Conservation (phyloP, 1,140 invertebrate species). For the Euglossa dilemma region DNA sequence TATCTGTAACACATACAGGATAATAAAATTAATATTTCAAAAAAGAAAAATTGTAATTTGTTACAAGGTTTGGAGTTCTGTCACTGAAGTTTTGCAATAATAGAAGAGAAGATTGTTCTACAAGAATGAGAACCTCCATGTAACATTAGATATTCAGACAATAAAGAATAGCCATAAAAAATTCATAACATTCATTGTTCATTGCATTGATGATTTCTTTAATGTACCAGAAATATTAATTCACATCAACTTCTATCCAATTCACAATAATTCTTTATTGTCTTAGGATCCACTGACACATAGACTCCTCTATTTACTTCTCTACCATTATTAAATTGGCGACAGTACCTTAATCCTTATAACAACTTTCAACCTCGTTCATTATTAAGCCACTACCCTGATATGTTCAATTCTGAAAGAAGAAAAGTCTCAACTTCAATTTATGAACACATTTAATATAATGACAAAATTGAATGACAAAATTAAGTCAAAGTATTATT, state of each 20-base stretch:
- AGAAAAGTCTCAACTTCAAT: neutral
- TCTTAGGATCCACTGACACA: neutral
- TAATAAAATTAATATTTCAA: conserved; percentile 27
- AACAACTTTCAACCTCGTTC: conserved; percentile 19
- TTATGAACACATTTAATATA: neutral
- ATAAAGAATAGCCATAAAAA: conserved; percentile 35
- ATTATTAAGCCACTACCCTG: conserved; percentile 22
- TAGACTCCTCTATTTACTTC: conserved; percentile 21
- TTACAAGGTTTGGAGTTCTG: conserved; percentile 16
- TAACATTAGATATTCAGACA: conserved; percentile 23
- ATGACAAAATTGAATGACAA: neutral
- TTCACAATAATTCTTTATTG: conserved; percentile 39
- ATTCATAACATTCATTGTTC: neutral
- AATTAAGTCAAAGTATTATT: neutral
- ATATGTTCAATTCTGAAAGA: conserved; percentile 23
- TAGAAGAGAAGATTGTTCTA: conserved; percentile 1
- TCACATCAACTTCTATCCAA: neutral
- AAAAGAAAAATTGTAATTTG: neutral
- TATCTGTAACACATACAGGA: neutral
- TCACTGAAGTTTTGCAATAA: conserved; percentile 42
- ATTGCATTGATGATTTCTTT: neutral
- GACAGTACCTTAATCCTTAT: conserved; percentile 39
- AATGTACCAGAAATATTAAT: neutral
- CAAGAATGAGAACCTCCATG: conserved; percentile 8
- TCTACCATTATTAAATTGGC: conserved; percentile 19